Evolutionary conservation across 2,797 vertebrate species (phyloP).

Genomic region (Cossypha dichroa): DNA sequence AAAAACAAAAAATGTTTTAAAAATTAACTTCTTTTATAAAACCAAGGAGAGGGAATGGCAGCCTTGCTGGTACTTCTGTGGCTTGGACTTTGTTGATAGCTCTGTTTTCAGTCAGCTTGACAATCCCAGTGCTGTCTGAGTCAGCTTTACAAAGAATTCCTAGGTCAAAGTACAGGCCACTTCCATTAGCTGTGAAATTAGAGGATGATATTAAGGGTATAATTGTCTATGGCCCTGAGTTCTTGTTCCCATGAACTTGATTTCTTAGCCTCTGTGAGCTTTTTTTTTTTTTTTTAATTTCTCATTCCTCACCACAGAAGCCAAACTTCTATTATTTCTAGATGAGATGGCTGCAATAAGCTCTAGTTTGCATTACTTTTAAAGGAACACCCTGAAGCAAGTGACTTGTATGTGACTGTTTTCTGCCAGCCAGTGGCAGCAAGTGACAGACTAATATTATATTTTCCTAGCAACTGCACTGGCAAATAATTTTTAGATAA

Average conservation of each 20-base stretch:
- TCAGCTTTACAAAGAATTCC: conserved; percentile 3
- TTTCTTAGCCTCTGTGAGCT: conserved; percentile 1
- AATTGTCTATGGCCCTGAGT: not conserved
- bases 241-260: conserved; percentile 5
- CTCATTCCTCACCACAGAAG: not conserved
- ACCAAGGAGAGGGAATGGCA: not conserved
- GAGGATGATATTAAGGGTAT: not conserved
- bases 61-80: not conserved
- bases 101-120: not conserved
- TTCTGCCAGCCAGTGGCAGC: not conserved
- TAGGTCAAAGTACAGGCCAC: not conserved
- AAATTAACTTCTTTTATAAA: not conserved
- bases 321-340: not conserved
- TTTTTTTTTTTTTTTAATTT: not conserved
- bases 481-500: not conserved
- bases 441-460: not conserved
- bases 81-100: not conserved
- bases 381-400: not conserved
- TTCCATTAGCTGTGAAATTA: conserved; percentile 18
- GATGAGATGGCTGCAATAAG: not conserved
- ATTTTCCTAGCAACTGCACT: not conserved
- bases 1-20: not conserved
- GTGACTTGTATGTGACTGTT: not conserved
- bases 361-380: conserved; percentile 11
- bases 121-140: not conserved